These are phyloP conservation scores for Reinhardtius hippoglossoides DNA, from an alignment of 2,113 vertebrate species.

Conservation along the genomic window DNA sequence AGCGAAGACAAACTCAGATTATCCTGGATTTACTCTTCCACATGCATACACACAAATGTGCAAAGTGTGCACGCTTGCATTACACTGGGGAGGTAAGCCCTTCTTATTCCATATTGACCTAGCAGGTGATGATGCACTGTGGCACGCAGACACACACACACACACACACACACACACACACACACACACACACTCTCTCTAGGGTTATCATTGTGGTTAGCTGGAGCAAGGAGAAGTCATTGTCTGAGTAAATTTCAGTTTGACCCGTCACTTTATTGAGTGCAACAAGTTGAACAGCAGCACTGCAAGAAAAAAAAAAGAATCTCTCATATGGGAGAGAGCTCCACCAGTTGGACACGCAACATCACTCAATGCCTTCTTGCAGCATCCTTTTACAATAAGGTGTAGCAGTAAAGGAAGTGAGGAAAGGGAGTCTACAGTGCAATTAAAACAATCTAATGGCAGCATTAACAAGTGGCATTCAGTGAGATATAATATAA, in stretches of 20 bases:
- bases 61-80: constrained; percentile 1
- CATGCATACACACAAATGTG: constrained; percentile 1
- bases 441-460: not conserved
- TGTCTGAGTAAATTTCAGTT: not conserved
- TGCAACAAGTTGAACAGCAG: not conserved
- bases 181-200: not conserved
- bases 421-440: not conserved
- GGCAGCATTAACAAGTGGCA: not conserved
- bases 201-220: not conserved
- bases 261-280: not conserved
- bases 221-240: not conserved
- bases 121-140: constrained; percentile 1
- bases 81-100: constrained; percentile 8
- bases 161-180: not conserved
- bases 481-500: not conserved
- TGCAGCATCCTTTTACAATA: not conserved
- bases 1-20: constrained; percentile 18
- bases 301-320: not conserved
- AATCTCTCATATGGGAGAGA: too few relatives aligned
- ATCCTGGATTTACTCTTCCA: not conserved
- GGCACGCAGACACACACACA: not conserved
- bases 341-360: not conserved
- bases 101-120: constrained; percentile 9
- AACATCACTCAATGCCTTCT: not conserved
- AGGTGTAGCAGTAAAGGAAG: not conserved